These are phyloP conservation scores for Mimumesa dahlbomi DNA, from an alignment of 2,888 invertebrate species.

Conservation along the genomic window DNA sequence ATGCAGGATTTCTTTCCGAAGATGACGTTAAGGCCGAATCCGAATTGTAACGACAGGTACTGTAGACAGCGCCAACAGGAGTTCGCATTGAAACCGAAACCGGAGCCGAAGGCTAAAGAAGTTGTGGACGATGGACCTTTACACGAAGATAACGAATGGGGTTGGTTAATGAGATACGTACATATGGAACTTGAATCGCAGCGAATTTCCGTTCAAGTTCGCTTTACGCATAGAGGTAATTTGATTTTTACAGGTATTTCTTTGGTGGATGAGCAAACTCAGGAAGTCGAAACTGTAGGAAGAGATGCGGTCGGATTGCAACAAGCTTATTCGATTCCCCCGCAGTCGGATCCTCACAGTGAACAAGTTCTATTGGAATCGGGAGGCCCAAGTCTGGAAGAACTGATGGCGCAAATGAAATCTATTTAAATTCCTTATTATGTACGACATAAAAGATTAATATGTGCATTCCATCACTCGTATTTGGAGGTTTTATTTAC, in stretches of 20 bases:
- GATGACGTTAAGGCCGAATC: conserved; percentile 96
- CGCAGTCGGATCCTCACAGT: conserved; percentile 4
- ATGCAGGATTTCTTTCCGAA: conserved; percentile 97
- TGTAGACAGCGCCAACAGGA: conserved; percentile 88
- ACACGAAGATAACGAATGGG: conserved; percentile 96
- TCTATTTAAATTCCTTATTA: conserved; percentile 83
- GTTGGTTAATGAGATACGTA: conserved; percentile 78
- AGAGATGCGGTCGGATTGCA: conserved; percentile 82
- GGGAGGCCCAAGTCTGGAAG: conserved; percentile 88
- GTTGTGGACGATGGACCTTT: conserved; percentile 82
- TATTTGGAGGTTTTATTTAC: neutral
- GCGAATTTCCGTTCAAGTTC: too few species aligned
- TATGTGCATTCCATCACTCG: conserved; percentile 31
- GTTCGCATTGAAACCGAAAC: conserved; percentile 82
- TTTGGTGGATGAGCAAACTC: conserved; percentile 86
- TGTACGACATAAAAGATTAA: neutral
- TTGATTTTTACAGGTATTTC: conserved; percentile 82
- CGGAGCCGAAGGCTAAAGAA: conserved; percentile 78
- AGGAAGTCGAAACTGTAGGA: too few species aligned
- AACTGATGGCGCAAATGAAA: conserved; percentile 96
- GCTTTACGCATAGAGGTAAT: neutral
- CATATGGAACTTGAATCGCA: neutral
- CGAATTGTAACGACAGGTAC: conserved; percentile 91
- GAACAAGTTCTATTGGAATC: conserved; percentile 74
- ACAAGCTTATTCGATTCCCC: conserved; percentile 85